Conservation (phyloP, 2,113 vertebrate species). For the Cyprinodon tularosa region DNA sequence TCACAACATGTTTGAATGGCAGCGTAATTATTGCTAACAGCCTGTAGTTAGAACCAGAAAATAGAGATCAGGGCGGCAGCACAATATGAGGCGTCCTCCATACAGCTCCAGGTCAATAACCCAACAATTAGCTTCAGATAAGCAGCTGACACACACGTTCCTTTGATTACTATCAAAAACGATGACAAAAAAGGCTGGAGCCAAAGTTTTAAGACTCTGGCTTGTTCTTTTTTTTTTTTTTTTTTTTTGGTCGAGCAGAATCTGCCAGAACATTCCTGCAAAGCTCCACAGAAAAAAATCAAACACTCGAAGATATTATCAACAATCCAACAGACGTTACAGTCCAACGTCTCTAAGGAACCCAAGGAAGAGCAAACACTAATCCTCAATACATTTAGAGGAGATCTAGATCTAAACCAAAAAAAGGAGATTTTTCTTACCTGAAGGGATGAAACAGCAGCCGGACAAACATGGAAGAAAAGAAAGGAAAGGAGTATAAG, state of each 20-base stretch:
- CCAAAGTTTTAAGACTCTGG: neutral
- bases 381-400: neutral
- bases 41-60: conserved; percentile 13
- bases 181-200: neutral
- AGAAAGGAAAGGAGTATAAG: conserved; percentile 7
- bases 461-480: conserved; percentile 42
- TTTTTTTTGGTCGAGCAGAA: neutral
- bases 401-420: neutral
- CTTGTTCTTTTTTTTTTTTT: too few species aligned
- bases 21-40: conserved; percentile 14
- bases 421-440: conserved; percentile 38
- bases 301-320: conserved; percentile 25
- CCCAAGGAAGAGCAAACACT: neutral
- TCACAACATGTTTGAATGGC: conserved; percentile 17
- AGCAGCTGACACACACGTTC: neutral
- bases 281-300: conserved; percentile 16
- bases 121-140: conserved; percentile 1
- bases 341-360: conserved; percentile 1
- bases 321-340: neutral
- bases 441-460: conserved; percentile 11
- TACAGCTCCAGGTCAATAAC: neutral
- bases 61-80: neutral
- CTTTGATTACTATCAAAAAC: neutral
- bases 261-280: conserved; percentile 6
- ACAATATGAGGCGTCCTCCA: neutral